Conservation (phyloP, 1,140 invertebrate genomes). For the Rhynchophorus ferrugineus region DNA sequence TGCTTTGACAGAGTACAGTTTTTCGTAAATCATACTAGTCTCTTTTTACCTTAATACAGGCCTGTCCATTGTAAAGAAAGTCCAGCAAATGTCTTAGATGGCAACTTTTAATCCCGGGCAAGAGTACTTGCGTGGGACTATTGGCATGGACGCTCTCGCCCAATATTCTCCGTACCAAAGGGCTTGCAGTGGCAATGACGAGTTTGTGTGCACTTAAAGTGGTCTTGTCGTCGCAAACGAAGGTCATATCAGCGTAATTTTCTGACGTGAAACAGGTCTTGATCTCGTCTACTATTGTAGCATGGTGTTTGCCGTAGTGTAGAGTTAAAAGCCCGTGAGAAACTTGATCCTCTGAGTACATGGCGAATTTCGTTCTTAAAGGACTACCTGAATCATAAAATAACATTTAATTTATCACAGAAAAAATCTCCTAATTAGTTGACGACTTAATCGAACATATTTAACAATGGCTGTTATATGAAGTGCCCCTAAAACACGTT, state of each 20-base stretch:
- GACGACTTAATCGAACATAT: too few relatives aligned
- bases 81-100: conserved; percentile 71
- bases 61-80: conserved; percentile 77
- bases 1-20: not conserved
- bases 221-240: conserved; percentile 70
- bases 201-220: conserved; percentile 69
- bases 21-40: not conserved
- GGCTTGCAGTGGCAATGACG: conserved; percentile 75
- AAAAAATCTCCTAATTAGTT: too few relatives aligned
- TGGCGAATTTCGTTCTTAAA: conserved; percentile 35
- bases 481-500: not conserved
- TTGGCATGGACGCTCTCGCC: conserved; percentile 65
- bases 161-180: conserved; percentile 64
- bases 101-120: conserved; percentile 68
- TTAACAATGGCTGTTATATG: too few relatives aligned
- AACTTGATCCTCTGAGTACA: conserved; percentile 41
- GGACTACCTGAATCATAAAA: conserved; percentile 26
- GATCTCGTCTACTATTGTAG: conserved; percentile 78
- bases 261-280: conserved; percentile 75
- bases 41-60: conserved; percentile 60
- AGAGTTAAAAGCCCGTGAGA: conserved; percentile 61
- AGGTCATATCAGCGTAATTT: conserved; percentile 70
- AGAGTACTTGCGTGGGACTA: conserved; percentile 65
- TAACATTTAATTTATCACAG: too few relatives aligned
- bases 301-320: conserved; percentile 83